A percentile compares a stretch with the other conserved stretches of the same genome.
phyloP scores from a whole-genome alignment of 2,888 invertebrate species.

The Patella ulyssiponensis region DNA sequence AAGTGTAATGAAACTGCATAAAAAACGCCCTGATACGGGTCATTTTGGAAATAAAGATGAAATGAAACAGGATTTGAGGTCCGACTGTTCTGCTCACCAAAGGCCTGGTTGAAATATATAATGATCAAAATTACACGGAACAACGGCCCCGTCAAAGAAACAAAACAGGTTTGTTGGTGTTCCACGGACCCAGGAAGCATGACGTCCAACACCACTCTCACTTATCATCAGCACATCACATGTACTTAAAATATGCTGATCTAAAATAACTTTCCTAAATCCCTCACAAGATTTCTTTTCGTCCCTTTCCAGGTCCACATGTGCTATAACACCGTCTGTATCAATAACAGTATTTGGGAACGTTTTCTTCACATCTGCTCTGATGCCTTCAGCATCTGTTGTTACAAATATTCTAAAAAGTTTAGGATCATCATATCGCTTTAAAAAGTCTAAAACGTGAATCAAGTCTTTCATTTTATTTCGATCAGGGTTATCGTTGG shows the following conservation, averaged over 20 bases:
- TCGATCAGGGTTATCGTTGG: constrained; percentile 37
- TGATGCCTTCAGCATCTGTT: constrained; percentile 42
- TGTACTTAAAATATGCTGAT: constrained; percentile 28
- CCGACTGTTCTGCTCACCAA: no score
- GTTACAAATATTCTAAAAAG: constrained; percentile 42
- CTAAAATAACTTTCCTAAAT: constrained; percentile 32
- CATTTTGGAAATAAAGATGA: no score
- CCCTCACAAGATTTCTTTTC: constrained; percentile 31
- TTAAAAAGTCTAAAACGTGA: constrained; percentile 41
- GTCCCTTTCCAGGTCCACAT: constrained; percentile 33
- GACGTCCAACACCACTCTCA: constrained; percentile 33
- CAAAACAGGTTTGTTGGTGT: constrained; percentile 24
- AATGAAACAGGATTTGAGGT: no score
- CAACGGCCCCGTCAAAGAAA: not conserved
- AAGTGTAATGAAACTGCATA: no score
- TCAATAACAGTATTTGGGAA: constrained; percentile 34
- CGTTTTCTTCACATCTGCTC: constrained; percentile 33
- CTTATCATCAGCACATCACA: constrained; percentile 37
- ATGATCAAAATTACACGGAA: no score
- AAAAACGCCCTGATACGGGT: no score
- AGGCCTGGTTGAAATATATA: no score
- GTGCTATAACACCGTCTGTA: constrained; percentile 40
- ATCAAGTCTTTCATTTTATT: constrained; percentile 36
- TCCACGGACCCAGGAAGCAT: constrained; percentile 28
- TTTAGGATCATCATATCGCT: constrained; percentile 32